phyloP scores from a whole-genome alignment of 2,113 vertebrate genomes.

The Brachypteracias leptosomus region DNA sequence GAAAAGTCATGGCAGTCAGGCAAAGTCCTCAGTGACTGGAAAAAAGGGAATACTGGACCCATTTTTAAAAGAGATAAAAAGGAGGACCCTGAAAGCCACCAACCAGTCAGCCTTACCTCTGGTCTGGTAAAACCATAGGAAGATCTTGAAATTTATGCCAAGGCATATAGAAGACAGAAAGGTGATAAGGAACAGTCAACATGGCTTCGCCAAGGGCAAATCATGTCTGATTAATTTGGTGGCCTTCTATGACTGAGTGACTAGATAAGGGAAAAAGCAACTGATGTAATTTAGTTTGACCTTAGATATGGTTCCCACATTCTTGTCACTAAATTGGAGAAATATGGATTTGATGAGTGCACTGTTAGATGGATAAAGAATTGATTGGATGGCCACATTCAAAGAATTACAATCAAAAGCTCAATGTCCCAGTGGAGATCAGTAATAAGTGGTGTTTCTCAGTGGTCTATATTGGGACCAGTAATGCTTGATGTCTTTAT shows the following conservation, averaged over 20 bases:
- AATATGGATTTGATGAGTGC: not conserved
- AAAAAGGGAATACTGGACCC: not conserved
- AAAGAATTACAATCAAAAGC: not conserved
- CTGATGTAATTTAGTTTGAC: not conserved
- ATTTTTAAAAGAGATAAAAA: not conserved
- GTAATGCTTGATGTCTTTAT: no score
- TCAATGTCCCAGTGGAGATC: not conserved
- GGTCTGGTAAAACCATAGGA: not conserved
- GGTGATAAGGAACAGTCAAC: not conserved
- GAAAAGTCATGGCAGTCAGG: not conserved
- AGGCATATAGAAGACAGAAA: not conserved
- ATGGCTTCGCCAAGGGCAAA: not conserved
- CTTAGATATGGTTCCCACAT: not conserved
- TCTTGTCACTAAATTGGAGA: not conserved
- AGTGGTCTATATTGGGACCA: accelerated
- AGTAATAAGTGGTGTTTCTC: not conserved
- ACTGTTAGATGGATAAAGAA: not conserved
- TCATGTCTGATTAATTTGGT: not conserved
- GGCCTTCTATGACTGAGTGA: accelerated
- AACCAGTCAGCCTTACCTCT: not conserved
- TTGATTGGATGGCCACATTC: not conserved
- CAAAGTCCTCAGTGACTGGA: not conserved
- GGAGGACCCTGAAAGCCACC: not conserved
- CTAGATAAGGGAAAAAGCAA: not conserved
- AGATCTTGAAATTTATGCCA: not conserved